Evolutionary conservation across 2,888 invertebrate genomes (phyloP), one percentile per base, ranked within the genome.

Genomic region (Eupeodes luniger): DNA sequence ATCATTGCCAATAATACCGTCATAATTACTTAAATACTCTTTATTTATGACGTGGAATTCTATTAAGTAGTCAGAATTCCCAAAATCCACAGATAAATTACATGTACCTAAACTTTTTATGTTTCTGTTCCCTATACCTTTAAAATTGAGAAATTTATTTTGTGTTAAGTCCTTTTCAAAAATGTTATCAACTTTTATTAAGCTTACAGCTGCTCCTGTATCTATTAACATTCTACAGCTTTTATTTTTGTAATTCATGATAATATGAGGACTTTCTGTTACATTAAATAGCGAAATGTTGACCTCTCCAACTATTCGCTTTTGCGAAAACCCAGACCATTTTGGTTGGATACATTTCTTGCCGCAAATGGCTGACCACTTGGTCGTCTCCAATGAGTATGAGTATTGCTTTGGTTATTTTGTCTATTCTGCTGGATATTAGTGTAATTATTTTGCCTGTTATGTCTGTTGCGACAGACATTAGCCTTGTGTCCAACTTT

Each of bases 171-270:
- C 12, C 14, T 49, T 49, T 47, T 47, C 47, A 47, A 47, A 47
- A 47, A 47, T 47, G 47, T 47, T 47, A 47, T 47, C 3, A 3
- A 27, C 27, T 27, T 27, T 40, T 40, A 40, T 7, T 40, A 7
- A 40, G 40, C 40, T 40, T 40, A 40, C 40, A 5, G 40, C 40
- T 40, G 40, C 40, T 40, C 40, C 40, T 40, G 40, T 40, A 40
- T 40, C 40, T 40, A 40, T 40, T 40, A 40, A 40, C 40, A 40
- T 40, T 40, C 6, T 40, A 40, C 40, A 5, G 14, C 14, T 49
- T n/a, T 51, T 51, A n/a, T 51, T 51, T 51, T 51, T 51, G n/a
- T 51, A n/a, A 51, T 51, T 51, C 51, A 51, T 51, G 14, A 51
- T 10, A 6, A n/a, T 51, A 5, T 51, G 14, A 51, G 51, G 51